Base-by-base conservation (phyloP, 2,797 vertebrate species). In the Liasis olivaceus region DNA sequence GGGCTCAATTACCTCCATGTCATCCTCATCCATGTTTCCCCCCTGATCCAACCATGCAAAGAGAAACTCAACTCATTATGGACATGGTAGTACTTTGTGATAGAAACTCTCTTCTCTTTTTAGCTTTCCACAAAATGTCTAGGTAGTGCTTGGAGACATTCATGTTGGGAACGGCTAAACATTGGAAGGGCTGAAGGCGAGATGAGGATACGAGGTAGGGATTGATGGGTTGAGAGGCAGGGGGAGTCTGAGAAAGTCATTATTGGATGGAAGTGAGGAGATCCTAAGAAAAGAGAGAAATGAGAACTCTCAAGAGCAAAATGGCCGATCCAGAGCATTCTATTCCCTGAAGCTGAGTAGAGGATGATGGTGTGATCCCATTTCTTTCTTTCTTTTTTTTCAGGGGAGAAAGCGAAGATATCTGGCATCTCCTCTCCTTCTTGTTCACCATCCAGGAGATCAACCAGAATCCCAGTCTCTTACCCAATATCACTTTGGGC, bases 351-450 rank as follows among this genome's bases (percentile, higher is more conserved):
- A 77, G 72, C 36, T 77, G 11, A 77, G 22, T 42, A 17, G 72
- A 42, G 36, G 17, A 24, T 77, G 72, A 47, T n/a, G 54, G 17
- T 51, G 26, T 64, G 42, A 60, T 31, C 85, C 26, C 42, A 64
- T 31, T 4, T 86, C 2, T 58, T 60, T 42, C 36, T 42, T 42
- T 42, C 36, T n/a, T n/a, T 42, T 2, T 87, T 87, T 36, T 56
- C 56, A 87, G 85, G 58, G 56, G 0, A 89, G 1, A 17, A 54
- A 2, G 0, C 1, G 2, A 66, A 13, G 1, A 24, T 0, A 8
- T 42, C 24, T 36, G n/a, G 28, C 12, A 31, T 60, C 7, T 86
- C n/a, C 17, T 91, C 7, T 36, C 56, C n/a, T 87, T 87, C 85
- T 36, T 59, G 3, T 60, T 22, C 5, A 13, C 85, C 56, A n/a